A percentile compares a stretch with the other conserved stretches of the same genome.
Evolutionary conservation across 2,888 invertebrate genomes (phyloP).

Genomic region (Caenorhabditis zanzibari): DNA sequence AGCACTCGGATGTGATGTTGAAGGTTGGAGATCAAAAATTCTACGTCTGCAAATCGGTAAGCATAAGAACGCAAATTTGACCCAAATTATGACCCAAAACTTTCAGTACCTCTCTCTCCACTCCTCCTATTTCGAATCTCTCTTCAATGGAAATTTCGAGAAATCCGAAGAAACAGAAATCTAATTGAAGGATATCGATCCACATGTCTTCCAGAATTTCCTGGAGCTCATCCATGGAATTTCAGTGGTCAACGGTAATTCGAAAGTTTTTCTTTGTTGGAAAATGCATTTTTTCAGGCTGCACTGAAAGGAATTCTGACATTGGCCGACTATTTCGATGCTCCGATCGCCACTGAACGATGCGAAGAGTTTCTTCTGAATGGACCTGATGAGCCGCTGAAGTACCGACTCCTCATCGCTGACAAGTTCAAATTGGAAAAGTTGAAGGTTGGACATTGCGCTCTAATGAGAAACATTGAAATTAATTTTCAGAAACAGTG

Average conservation of each 20-base stretch:
- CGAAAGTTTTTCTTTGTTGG: neutral
- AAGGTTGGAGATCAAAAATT: neutral
- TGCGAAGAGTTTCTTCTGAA: neutral
- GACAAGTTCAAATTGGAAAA: neutral
- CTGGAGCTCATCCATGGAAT: neutral
- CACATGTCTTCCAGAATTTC: neutral
- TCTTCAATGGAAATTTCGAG: neutral
- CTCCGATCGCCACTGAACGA: neutral
- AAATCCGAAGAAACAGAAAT: neutral
- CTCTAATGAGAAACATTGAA: no score
- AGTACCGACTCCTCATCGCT: neutral
- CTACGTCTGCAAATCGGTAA: neutral
- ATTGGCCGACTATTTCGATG: slow-evolving; percentile 1
- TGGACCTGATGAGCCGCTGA: neutral
- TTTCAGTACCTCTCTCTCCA: neutral
- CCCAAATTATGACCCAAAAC: neutral
- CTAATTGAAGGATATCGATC: neutral
- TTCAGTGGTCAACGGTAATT: neutral
- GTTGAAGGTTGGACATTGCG: neutral
- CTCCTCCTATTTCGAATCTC: neutral
- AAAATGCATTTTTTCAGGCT: neutral
- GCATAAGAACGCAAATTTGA: no score
- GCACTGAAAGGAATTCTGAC: neutral
- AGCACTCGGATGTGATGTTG: neutral
- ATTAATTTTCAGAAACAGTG: neutral